Evolutionary conservation across 2,888 invertebrate genomes (phyloP).

Genomic region (Drosophila prolongata): DNA sequence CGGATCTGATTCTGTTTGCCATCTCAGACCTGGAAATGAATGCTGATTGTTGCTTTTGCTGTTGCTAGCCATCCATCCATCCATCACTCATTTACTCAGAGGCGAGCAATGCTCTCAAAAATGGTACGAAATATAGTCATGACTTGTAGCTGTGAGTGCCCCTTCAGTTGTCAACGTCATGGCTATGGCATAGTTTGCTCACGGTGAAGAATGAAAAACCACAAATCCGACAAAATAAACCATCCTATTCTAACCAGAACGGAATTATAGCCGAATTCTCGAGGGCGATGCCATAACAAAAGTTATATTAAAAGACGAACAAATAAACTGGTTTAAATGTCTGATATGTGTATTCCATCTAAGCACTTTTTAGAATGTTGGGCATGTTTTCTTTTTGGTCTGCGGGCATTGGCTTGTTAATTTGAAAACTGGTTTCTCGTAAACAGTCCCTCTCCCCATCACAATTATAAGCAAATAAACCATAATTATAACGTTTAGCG

Average conservation of each 20-base stretch:
- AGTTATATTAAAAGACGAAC: constrained; percentile 11
- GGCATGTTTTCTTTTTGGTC: constrained; percentile 30
- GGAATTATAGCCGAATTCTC: constrained; percentile 18
- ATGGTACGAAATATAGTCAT: constrained; percentile 64
- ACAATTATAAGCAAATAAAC: constrained; percentile 17
- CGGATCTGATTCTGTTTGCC: constrained; percentile 74
- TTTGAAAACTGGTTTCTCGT: constrained; percentile 38
- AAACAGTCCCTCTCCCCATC: constrained; percentile 11
- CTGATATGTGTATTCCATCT: constrained; percentile 14
- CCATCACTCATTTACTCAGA: constrained; percentile 33
- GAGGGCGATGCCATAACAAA: constrained; percentile 30
- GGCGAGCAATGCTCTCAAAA: constrained; percentile 69
- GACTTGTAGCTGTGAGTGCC: constrained; percentile 23
- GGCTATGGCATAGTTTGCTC: constrained; percentile 7
- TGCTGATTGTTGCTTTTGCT: constrained; percentile 41
- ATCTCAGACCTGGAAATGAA: constrained; percentile 46
- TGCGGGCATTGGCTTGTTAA: constrained; percentile 52
- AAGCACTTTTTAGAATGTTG: constrained; percentile 38
- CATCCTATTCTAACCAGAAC: not conserved
- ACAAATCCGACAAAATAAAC: constrained; percentile 4
- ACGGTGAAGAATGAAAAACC: constrained; percentile 13
- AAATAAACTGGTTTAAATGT: constrained; percentile 28
- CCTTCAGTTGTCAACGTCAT: constrained; percentile 57
- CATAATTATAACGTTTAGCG: constrained; percentile 42
- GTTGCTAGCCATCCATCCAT: constrained; percentile 60